Evolutionary conservation across 2,113 vertebrate species (phyloP).

Genomic region (Barnardius zonarius): DNA sequence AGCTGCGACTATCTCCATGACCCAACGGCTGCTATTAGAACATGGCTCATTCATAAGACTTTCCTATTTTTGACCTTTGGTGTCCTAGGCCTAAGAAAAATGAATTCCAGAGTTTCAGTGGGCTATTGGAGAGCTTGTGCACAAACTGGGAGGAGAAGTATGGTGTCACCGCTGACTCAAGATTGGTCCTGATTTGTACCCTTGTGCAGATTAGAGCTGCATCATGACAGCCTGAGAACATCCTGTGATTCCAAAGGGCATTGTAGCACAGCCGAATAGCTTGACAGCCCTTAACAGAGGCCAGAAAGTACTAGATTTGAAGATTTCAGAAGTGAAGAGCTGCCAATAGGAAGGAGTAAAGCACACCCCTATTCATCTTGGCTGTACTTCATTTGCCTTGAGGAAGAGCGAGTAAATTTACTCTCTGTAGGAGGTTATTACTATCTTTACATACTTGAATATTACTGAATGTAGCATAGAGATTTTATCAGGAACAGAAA

Average conservation of each 20-base stretch:
- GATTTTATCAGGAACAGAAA: constrained; percentile 25
- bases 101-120: not conserved
- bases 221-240: not conserved
- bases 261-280: not conserved
- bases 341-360: constrained; percentile 17
- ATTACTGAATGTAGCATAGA: not conserved
- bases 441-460: constrained; percentile 3
- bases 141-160: not conserved
- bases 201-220: not conserved
- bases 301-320: not conserved
- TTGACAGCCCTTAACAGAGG: not conserved
- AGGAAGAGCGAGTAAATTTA: constrained; percentile 10
- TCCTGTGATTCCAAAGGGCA: not conserved
- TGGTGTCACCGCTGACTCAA: not conserved
- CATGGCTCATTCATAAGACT: not conserved
- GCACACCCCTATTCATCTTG: not conserved
- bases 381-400: constrained; percentile 31
- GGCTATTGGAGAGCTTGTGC: not conserved
- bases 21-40: not conserved
- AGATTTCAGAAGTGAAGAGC: constrained; percentile 3
- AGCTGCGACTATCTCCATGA: not conserved
- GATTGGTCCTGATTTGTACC: not conserved
- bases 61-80: not conserved
- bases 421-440: not conserved
- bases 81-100: not conserved